These are phyloP conservation scores for Hippocampus guttulatus DNA, from an alignment of 2,113 vertebrate species.

Conservation along the genomic window DNA sequence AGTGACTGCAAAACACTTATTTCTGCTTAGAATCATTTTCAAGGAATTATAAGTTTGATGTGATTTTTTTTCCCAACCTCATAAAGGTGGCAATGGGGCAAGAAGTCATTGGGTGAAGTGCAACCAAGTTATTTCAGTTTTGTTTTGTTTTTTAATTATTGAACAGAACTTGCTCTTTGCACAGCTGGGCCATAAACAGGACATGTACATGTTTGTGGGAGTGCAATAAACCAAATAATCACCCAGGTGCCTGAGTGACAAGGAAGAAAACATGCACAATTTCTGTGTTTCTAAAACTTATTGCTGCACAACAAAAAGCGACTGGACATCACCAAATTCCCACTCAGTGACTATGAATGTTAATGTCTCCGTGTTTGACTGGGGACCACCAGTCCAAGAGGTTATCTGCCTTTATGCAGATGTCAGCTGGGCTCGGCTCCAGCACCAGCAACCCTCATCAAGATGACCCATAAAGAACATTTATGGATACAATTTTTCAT, in stretches of 20 bases:
- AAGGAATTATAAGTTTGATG: background rate
- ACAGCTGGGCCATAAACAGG: background rate
- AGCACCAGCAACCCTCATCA: background rate
- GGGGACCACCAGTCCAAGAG: background rate
- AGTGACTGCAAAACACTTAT: background rate
- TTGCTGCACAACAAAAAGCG: background rate
- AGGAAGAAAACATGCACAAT: slow-evolving; percentile 10
- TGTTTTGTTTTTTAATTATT: background rate
- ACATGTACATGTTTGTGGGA: slow-evolving; percentile 15
- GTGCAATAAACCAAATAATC: slow-evolving; percentile 48
- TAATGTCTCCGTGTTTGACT: background rate
- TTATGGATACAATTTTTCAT: no score
- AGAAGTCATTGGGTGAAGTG: background rate
- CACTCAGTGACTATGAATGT: background rate
- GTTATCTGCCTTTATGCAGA: no score
- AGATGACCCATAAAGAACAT: no score
- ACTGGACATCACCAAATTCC: background rate
- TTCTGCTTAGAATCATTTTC: slow-evolving; percentile 11
- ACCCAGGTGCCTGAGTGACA: slow-evolving; percentile 2
- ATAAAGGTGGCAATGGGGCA: background rate
- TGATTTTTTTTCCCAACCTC: background rate
- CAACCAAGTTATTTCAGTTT: background rate
- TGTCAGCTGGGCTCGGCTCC: no score
- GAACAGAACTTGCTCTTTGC: background rate
- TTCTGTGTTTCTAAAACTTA: background rate